Evolutionary conservation across 1,140 invertebrate species (phyloP), one percentile per base, ranked within the genome.

Genomic region (Hermetia illucens): DNA sequence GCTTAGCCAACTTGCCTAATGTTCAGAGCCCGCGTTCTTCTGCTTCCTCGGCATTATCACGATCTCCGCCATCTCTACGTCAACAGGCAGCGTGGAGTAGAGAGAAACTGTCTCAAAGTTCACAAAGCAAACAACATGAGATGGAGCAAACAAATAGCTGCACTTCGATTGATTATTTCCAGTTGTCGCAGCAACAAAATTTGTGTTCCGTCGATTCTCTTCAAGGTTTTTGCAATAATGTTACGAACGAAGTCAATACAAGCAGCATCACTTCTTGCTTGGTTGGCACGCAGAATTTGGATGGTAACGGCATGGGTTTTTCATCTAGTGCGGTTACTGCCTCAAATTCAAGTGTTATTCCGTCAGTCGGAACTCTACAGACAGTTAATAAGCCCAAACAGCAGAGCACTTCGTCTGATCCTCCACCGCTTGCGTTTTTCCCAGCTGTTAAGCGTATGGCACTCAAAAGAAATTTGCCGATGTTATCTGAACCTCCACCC

Each of bases 381-480:
- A 19, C 2, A 12, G 36, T 5, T 32, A 32, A 15, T 25, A n/a
- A 3, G 10, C n/a, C n/a, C n/a, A n/a, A n/a, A n/a, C n/a, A n/a
- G n/a, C n/a, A n/a, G n/a, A n/a, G n/a, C 15, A 34, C 18, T 16
- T 10, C 6, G 16, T 32, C 19, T 2, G 32, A 43, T 10, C 41
- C 41, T 12, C 41, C 41, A 8, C 37, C 41, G 5, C 33, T 43
- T n/a, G 38, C 24, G 21, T 39, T 36, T 43, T 39, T 36, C 19
- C 33, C 33, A 3, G 20, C 21, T 19, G 36, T 27, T 20, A 34
- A 33, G 5, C 12, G 15, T 9, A 5, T 24, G 16, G 18, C 9
- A 27, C 12, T 4, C 4, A 34, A 40, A 33, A 16, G 19, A 17
- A 31, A 15, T 6, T 21, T 39, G 8, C 27, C 19, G 4, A 15